Evolutionary conservation across 2,797 vertebrate species (phyloP).

Genomic region (Alouatta caraya): DNA sequence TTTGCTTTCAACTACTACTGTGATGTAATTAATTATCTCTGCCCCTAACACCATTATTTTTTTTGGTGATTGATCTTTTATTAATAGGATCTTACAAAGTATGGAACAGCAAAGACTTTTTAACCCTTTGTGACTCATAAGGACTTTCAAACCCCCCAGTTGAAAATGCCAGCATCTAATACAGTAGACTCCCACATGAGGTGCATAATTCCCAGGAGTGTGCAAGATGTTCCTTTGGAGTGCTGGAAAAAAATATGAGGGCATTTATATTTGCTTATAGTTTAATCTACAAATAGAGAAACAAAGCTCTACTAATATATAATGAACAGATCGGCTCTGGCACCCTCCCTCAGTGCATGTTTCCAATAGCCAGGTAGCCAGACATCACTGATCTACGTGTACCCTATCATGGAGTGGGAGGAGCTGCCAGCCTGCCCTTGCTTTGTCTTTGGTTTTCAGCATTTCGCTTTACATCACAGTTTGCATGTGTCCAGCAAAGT

Average conservation of each 20-base stretch:
- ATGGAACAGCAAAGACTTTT: background rate
- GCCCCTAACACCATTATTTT: background rate
- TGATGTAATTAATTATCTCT: constrained; percentile 48
- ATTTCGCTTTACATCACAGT: background rate
- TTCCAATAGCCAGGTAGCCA: background rate
- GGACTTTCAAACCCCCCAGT: background rate
- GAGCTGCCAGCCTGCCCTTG: background rate
- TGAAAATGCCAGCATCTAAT: background rate
- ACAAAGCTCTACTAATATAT: background rate
- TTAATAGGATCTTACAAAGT: background rate
- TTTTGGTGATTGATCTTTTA: background rate
- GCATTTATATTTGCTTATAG: background rate
- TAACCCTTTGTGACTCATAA: background rate
- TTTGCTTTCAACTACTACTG: constrained; percentile 35
- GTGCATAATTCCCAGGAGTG: background rate
- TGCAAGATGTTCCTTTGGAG: background rate
- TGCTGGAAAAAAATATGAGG: background rate
- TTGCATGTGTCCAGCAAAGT: background rate
- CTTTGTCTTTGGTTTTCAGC: background rate
- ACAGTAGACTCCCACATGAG: background rate
- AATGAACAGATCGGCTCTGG: background rate
- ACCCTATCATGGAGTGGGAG: background rate
- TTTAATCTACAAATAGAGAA: background rate
- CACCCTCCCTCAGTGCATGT: background rate
- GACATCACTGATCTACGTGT: too few relatives aligned